Evolutionary conservation across 2,797 vertebrate species (phyloP), one percentile per base, ranked within the genome.

Genomic region (Syngnathus acus): DNA sequence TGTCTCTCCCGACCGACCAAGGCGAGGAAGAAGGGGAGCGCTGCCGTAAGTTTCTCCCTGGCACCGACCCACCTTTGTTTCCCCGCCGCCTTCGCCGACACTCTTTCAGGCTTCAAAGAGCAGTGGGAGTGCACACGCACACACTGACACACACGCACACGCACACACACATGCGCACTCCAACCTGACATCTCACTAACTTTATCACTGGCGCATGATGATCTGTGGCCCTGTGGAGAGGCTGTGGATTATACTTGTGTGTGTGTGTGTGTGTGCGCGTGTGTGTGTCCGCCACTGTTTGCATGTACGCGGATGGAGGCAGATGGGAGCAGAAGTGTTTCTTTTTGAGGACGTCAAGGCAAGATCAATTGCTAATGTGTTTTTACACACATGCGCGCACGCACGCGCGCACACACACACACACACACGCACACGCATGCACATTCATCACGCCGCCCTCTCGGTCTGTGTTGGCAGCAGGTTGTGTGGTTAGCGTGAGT

Each of bases 31-130:
- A 91, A 89, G 87, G 90, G 90, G 87, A 90, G 91, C 84, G 87
- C 85, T 90, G 90, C 88, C 89, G 91, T 92, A 91, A 91, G 89
- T 92, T 92, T 87, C 86, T 85, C 85, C 74, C 88, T 92, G 91
- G 92, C 90, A 92, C 82, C 64, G 75, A 73, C 89, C 90, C 91
- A 91, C 91, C 90, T 92, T 91, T 92, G 90, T 92, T 90, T 76
- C 84, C 85, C 77, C 73, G 86, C 87, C 79, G 4, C 83, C 86
- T 40, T n/a, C 4, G 39, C 58, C 17, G 6, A 83, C 87, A 89
- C 87, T 89, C 89, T 90, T 90, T 91, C 88, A 90, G 86, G 90
- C 90, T 90, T 92, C 89, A 92, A 90, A 91, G 89, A 91, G 68
- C 67, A 74, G 47, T 32, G 26, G 2, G 26, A 32, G 72, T 58